A percentile compares a stretch with the other conserved stretches of the same genome.
Evolutionary conservation across 2,797 vertebrate species (phyloP).

Genomic region (Tangara arthus): DNA sequence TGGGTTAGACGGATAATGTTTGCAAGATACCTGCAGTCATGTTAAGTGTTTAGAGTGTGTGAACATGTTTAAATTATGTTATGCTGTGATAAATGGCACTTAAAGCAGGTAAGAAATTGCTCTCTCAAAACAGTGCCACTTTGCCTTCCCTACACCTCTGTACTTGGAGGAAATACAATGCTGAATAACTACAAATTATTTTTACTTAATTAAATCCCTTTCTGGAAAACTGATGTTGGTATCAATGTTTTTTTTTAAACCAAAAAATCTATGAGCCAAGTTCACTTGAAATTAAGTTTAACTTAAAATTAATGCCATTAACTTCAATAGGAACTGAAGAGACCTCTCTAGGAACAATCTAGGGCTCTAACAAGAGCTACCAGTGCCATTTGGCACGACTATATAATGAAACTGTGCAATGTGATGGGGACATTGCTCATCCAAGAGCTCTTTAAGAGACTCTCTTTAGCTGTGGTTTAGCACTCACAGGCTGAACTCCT

Average conservation of each 20-base stretch:
- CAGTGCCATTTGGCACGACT: not conserved
- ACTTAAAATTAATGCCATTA: not conserved
- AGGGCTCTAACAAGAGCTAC: not conserved
- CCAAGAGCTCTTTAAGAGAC: not conserved
- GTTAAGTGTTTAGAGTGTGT: not conserved
- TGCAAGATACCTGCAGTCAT: not conserved
- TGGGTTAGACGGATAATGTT: not conserved
- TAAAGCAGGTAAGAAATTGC: not conserved
- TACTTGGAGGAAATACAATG: not conserved
- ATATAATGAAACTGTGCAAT: not conserved
- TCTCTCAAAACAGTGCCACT: not conserved
- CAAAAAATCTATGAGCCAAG: not conserved
- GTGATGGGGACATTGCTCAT: not conserved
- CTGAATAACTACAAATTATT: not conserved
- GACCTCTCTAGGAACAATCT: not conserved
- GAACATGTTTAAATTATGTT: not conserved
- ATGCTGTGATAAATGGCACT: not conserved
- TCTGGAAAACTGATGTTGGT: not conserved
- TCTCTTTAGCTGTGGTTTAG: not conserved
- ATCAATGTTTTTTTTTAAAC: not conserved
- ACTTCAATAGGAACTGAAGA: not conserved
- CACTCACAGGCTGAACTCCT: not conserved
- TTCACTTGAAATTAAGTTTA: not conserved
- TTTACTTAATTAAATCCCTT: conserved; percentile 31
- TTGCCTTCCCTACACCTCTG: not conserved